Percentiles rank a stretch among this genome's conserved stretches.
phyloP scores from a whole-genome alignment of 2,113 vertebrate species.

The Pachycephala philippinensis region DNA sequence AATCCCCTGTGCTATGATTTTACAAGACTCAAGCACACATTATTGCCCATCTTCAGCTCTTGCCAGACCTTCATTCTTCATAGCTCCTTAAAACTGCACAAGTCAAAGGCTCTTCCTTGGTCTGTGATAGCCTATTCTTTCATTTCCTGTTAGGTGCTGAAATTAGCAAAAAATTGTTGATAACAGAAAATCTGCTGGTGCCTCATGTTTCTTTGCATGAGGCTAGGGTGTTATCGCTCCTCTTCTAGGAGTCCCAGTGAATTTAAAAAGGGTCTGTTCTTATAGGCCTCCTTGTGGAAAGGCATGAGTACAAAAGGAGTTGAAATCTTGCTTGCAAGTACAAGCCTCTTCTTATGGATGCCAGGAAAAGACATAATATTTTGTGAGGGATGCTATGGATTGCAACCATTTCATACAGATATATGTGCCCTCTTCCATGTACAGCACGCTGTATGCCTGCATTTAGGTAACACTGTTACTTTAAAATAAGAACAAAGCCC shows the following conservation, averaged over 20 bases:
- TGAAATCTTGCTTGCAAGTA: neutral
- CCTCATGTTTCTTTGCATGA: neutral
- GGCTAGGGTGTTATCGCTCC: neutral
- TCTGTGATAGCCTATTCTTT: neutral
- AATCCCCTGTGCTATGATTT: neutral
- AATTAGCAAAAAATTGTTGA: neutral
- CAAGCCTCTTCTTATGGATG: neutral
- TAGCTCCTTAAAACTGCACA: neutral
- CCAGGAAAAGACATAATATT: neutral
- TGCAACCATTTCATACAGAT: neutral
- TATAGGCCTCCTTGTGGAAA: neutral
- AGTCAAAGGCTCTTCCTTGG: neutral
- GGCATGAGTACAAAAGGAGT: neutral
- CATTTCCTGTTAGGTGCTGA: neutral
- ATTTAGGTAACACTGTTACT: neutral
- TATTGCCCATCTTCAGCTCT: neutral
- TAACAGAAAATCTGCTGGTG: neutral
- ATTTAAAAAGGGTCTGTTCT: neutral
- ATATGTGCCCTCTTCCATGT: neutral
- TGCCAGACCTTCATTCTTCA: neutral
- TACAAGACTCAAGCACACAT: neutral
- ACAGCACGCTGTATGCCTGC: accelerated
- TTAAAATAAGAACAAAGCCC: slow-evolving; percentile 3
- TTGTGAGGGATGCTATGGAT: neutral
- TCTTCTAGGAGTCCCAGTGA: neutral